Evolutionary conservation across 1,140 invertebrate species (phyloP).

Genomic region (Stegodyphus mimosarum): DNA sequence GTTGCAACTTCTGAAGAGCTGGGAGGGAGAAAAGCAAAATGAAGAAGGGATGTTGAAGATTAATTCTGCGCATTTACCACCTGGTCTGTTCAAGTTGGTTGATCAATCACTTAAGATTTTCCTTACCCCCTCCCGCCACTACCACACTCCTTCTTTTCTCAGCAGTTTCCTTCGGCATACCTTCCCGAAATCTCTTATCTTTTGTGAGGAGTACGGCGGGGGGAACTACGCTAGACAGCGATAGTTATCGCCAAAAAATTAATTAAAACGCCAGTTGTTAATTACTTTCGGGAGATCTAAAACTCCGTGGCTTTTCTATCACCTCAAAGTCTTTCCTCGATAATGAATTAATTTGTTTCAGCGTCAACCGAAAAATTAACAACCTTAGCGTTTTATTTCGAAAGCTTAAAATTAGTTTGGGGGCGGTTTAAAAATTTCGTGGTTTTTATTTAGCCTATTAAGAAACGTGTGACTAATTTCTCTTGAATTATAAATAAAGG

Average conservation of each 20-base stretch:
- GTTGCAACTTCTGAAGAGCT: not conserved
- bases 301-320: slow-evolving; percentile 55
- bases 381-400: slow-evolving; percentile 4
- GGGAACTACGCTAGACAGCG: not conserved
- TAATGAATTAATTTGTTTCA: slow-evolving; percentile 57
- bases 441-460: no score
- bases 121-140: slow-evolving; percentile 3
- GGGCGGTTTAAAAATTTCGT: slow-evolving; percentile 19
- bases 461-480: no score
- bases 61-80: slow-evolving; percentile 51
- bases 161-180: slow-evolving; percentile 34
- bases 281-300: slow-evolving; percentile 49
- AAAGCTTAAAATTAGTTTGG: not conserved
- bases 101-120: slow-evolving; percentile 50
- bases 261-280: slow-evolving; percentile 50
- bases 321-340: slow-evolving; percentile 52
- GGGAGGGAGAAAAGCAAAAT: not conserved
- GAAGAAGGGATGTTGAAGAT: slow-evolving; percentile 18
- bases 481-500: no score
- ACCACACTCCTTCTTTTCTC: not conserved
- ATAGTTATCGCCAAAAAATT: slow-evolving; percentile 58
- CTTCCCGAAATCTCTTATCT: slow-evolving; percentile 38
- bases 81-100: slow-evolving; percentile 32
- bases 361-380: slow-evolving; percentile 41
- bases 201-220: no score